Base-by-base conservation (phyloP, 2,113 vertebrate species). In the Pseudolaguvia tuberculata region DNA sequence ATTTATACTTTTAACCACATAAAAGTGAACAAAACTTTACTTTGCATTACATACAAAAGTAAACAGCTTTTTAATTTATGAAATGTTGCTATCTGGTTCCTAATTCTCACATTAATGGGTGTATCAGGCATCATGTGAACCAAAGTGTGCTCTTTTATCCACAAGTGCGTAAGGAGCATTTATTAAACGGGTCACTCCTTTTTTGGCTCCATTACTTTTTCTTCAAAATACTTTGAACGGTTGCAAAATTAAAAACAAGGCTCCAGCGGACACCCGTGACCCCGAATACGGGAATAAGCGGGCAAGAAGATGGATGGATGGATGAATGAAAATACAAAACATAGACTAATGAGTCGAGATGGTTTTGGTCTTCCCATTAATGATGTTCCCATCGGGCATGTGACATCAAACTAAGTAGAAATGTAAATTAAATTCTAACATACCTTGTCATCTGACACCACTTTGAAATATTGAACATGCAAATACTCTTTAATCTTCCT, bases 1-100 rank as follows among this genome's bases (percentile, higher is more conserved):
- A 70, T 72, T 70, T 70, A 59, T 78, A 61, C n/a, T 27, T 67
- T 15, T 55, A 55, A 45, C 53, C 57, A 65, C 25, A 58, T 12
- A 11, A 73, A 35, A 8, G 35, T 51, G 48, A 56, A 21, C 51
- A 68, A 53, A 31, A 17, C 47, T 48, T n/a, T 56, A 39, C 18
- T 39, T 23, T 73, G 13, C 35, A 63, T 63, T 63, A 20, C 47
- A 20, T 39, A 52, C 23, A 23, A 5, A 35, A 72, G 29, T 73
- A 73, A 51, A 73, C 13, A 35, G 21, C 56, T 50, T 73, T 62
- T 53, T 63, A 73, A 63, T 12, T 47, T 23, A 61, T 61, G 12
- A 51, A 50, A 31, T 23, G 29, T 63, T 61, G 71, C 56, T 62
- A 25, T 50, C 27, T 29, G 27, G 50, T 25, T 56, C 52, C 11